A percentile compares a stretch with the other conserved stretches of the same genome.
These are phyloP conservation scores for Lithobius niger DNA, from an alignment of 1,140 invertebrate species.

Conservation along the genomic window DNA sequence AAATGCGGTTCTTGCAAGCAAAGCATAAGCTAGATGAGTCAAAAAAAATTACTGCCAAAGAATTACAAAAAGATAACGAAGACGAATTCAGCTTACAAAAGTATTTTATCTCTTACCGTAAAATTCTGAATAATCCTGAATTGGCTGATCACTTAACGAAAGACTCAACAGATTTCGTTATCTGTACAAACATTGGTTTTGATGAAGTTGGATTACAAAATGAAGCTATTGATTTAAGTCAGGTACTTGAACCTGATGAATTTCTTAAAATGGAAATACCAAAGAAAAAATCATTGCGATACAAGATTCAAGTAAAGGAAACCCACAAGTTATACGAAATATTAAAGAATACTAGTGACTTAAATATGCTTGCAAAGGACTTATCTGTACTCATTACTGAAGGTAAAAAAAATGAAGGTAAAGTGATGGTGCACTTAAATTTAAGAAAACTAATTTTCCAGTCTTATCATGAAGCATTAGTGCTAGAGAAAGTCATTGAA, in stretches of 20 bases:
- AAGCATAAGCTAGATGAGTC: not conserved
- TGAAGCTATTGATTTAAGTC: not conserved
- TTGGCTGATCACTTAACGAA: not conserved
- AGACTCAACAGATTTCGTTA: not conserved
- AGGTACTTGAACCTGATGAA: not conserved
- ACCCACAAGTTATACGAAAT: not conserved
- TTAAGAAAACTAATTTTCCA: not conserved
- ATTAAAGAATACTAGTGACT: not conserved
- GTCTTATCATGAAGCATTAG: not conserved
- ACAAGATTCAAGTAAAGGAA: not conserved
- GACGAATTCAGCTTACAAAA: not conserved
- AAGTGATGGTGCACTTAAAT: too few relatives aligned
- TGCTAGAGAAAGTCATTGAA: not conserved
- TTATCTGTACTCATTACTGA: not conserved
- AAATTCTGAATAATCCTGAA: not conserved
- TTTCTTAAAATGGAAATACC: not conserved
- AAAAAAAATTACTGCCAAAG: not conserved
- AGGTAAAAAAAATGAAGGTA: too few relatives aligned
- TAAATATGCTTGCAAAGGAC: not conserved
- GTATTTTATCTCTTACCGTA: not conserved
- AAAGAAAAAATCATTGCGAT: not conserved
- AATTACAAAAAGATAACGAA: not conserved
- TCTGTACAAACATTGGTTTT: not conserved
- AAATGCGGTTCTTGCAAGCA: not conserved
- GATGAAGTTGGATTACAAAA: not conserved